Base-by-base conservation (phyloP, 2,797 vertebrate genomes). In the Squalus acanthias region DNA sequence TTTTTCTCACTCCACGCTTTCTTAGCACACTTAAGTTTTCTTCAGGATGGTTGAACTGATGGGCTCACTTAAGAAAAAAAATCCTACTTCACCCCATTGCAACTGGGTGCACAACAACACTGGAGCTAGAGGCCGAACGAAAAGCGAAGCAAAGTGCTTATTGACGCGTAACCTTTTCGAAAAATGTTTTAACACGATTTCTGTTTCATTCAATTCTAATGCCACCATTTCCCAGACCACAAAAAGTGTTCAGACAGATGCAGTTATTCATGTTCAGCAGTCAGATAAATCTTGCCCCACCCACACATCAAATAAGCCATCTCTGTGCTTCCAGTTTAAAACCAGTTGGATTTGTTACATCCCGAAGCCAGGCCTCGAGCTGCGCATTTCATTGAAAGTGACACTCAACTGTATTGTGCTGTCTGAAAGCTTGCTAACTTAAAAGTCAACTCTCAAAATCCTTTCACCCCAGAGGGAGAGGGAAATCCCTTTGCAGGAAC, bases 201-300 rank as follows among this genome's bases (percentile, higher is more conserved):
- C 39, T 22, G 46, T 85, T 85, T 50, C 33, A 89, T 89, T 53
- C 87, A 13, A 89, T 57, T 89, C 24, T 60, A 89, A 89, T 60
- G 87, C 87, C 87, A 60, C 87, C 24, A 89, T 60, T 85, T 33
- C 50, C 57, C 57, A 60, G 53, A 60, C 87, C 53, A 29, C 87
- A 89, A 33, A 33, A 89, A 85, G 46, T 85, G 79, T 85, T 85
- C 79, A 85, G 79, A 46, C 79, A 85, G 79, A 85, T 85, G 79
- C 39, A 85, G 79, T 50, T 85, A 85, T 85, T 85, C 82, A 85
- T 9, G 82, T 85, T 85, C 1, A 7, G 46, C 82, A 60, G 53
- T 89, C 53, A 60, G 13, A 60, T 57, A 26, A 89, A 60, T 89
- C 53, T 60, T 60, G 57, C 87, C 57, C 53, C 87, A 89, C 57